Evolutionary conservation across 2,888 invertebrate species (phyloP), one percentile per base, ranked within the genome.

Genomic region (Syrphus vitripennis): DNA sequence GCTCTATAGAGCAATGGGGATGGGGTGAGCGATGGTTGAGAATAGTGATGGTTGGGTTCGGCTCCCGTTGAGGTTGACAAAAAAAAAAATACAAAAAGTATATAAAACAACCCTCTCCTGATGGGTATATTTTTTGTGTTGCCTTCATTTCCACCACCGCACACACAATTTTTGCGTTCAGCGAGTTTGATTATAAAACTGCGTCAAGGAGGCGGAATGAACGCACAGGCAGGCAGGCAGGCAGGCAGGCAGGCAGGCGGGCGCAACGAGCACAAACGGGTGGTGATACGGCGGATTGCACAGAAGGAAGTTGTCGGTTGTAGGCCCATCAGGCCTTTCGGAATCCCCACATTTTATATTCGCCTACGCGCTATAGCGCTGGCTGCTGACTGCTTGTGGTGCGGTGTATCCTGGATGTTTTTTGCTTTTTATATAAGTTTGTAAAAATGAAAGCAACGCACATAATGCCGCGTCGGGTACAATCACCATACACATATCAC

Each of bases 101-200:
- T 34, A 34, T 26, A 53, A 83, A 70, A 61, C 71, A 70, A 70
- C 70, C 53, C 70, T 55, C 70, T 55, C 37, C 69, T 65, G 55
- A 79, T 75, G 75, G n/a, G 63, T 59, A 65, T 70, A 55, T 69
- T 74, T 86, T 83, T 81, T 81, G 84, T 72, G 40, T 31, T 55
- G 69, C 70, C 65, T 57, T 59, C 48, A 57, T 69, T 78, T 74
- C 74, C 37, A 82, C 69, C 74, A 59, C n/a, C n/a, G n/a, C n/a
- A n/a, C n/a, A n/a, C 63, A 82, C 70, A 82, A 86, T 86, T 86
- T 86, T 86, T 86, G 86, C 86, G 77, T 82, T 86, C 72, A 67
- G 65, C n/a, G n/a, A 29, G 84, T 81, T 86, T 86, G 84, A 77
- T 84, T 81, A 77, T 86, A 81, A 81, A 86, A 82, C 84, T 86